phyloP scores from a whole-genome alignment of 2,888 invertebrate species.

The Pachliopta kotzebuea region DNA sequence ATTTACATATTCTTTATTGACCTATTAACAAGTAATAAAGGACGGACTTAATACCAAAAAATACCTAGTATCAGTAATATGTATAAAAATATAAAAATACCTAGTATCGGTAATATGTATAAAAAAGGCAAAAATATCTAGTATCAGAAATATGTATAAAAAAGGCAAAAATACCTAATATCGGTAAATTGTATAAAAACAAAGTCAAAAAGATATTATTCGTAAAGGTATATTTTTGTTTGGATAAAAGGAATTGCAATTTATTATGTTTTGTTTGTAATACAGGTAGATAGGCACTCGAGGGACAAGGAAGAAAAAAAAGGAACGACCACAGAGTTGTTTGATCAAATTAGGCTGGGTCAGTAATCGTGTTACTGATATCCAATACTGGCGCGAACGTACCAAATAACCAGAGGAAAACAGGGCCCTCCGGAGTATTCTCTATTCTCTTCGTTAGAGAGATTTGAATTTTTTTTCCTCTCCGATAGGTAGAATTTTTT shows the following conservation, averaged over 20 bases:
- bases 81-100: too few relatives aligned
- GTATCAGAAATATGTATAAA: too few relatives aligned
- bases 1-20: too few relatives aligned
- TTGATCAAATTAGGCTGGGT: constrained; percentile 76
- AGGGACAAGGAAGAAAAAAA: constrained; percentile 49
- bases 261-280: constrained; percentile 40
- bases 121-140: too few relatives aligned
- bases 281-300: constrained; percentile 53
- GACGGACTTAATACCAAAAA: too few relatives aligned
- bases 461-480: constrained; percentile 66
- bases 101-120: too few relatives aligned
- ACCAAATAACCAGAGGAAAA: constrained; percentile 69
- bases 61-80: too few relatives aligned
- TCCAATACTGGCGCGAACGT: constrained; percentile 69
- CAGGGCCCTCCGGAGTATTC: constrained; percentile 70
- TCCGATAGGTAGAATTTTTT: constrained; percentile 37
- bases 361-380: constrained; percentile 79
- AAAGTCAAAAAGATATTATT: too few relatives aligned
- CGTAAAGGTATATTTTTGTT: background rate
- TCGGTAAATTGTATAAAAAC: too few relatives aligned
- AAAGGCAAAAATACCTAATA: too few relatives aligned
- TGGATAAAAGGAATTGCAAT: constrained; percentile 34
- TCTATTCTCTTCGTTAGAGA: constrained; percentile 70
- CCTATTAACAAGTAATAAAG: too few relatives aligned
- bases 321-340: constrained; percentile 53